Evolutionary conservation across 2,113 vertebrate species (phyloP).

Genomic region (Progne subis): DNA sequence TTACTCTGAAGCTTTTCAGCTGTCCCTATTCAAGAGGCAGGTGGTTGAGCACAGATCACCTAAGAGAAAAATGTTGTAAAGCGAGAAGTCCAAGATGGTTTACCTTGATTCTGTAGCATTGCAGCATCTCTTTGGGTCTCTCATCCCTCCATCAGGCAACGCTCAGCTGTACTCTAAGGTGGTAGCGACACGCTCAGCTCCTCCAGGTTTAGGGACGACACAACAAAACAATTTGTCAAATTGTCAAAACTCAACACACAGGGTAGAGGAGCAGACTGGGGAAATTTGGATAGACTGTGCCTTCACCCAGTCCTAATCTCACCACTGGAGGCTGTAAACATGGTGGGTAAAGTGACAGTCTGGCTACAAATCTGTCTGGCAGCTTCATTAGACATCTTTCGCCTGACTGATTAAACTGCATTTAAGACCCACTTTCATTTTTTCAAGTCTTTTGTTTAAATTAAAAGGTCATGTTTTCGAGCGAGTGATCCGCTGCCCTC

Average conservation of each 20-base stretch:
- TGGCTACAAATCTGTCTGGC: constrained; percentile 73
- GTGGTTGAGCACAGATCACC: neutral
- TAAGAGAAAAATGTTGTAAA: neutral
- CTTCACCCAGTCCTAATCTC: constrained; percentile 66
- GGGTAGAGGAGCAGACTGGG: neutral
- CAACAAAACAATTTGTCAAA: constrained; percentile 64
- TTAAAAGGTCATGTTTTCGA: constrained; percentile 74
- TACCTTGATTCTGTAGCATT: neutral
- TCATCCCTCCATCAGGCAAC: neutral
- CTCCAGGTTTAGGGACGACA: neutral
- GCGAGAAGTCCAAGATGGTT: neutral
- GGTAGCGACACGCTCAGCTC: neutral
- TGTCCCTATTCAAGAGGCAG: neutral
- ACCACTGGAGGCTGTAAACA: constrained; percentile 66
- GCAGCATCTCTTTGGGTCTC: neutral
- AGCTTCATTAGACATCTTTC: constrained; percentile 75
- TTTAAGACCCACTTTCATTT: constrained; percentile 73
- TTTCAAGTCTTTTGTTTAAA: constrained; percentile 75
- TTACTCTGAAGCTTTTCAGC: neutral
- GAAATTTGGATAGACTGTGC: constrained; percentile 38
- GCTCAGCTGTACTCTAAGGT: neutral
- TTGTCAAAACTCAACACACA: constrained; percentile 57
- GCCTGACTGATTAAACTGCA: constrained; percentile 73
- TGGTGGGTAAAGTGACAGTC: constrained; percentile 69
- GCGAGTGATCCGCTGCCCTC: constrained; percentile 55